phyloP scores from a whole-genome alignment of 1,140 invertebrate genomes.

The Halictus rubicundus region DNA sequence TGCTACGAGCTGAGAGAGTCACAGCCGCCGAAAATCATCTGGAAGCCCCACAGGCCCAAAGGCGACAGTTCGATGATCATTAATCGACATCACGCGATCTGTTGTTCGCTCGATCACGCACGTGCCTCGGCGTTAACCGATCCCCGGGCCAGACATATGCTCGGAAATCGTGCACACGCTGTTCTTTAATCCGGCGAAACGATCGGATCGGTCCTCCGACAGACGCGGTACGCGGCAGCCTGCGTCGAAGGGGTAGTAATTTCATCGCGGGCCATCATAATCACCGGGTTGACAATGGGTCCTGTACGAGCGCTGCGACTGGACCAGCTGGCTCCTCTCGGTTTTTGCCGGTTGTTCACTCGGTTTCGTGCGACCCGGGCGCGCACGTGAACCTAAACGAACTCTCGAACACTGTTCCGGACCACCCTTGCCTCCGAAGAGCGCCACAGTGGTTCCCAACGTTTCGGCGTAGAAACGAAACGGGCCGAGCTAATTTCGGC shows the following conservation, averaged over 20 bases:
- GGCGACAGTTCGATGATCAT: not conserved
- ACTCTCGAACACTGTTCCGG: no score
- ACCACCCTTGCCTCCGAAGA: not conserved
- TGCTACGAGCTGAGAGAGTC: not conserved
- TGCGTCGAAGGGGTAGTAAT: constrained; percentile 14
- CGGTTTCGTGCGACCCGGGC: constrained; percentile 21
- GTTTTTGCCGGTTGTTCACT: constrained; percentile 38
- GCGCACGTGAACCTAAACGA: not conserved
- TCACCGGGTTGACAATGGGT: constrained; percentile 39
- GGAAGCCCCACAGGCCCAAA: not conserved
- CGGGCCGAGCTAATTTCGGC: no score
- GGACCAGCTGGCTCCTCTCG: constrained; percentile 39
- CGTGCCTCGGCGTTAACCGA: constrained; percentile 3
- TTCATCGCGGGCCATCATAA: constrained; percentile 31
- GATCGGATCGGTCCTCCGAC: not conserved
- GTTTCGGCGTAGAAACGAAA: no score
- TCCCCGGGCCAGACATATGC: constrained; percentile 25
- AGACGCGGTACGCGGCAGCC: not conserved
- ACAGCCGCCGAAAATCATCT: not conserved
- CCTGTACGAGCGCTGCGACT: not conserved
- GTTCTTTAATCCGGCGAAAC: not conserved
- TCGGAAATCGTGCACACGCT: not conserved
- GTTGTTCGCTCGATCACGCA: constrained; percentile 2
- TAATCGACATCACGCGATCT: constrained; percentile 37
- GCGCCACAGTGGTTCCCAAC: no score